These are phyloP conservation scores for Ploceus nigricollis DNA, from an alignment of 2,113 vertebrate genomes.

Conservation along the genomic window DNA sequence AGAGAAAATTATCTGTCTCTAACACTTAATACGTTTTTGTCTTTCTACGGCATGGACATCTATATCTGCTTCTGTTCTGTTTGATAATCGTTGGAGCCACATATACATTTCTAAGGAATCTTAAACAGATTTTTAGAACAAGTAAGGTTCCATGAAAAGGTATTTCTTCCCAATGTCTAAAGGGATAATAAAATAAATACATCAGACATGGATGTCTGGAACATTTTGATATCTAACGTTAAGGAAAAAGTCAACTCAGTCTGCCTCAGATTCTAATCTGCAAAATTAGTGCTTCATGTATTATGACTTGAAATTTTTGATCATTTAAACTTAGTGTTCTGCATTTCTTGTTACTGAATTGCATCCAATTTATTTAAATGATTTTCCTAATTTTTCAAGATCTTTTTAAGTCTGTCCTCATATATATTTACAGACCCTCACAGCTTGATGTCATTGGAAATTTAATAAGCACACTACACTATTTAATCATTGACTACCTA, in stretches of 20 bases:
- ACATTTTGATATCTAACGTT: neutral
- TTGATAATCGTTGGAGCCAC: neutral
- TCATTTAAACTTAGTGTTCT: neutral
- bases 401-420: conserved; percentile 18
- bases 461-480: conserved; percentile 49
- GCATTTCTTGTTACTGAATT: conserved; percentile 18
- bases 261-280: neutral
- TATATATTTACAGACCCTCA: conserved; percentile 47
- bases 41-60: neutral
- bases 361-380: conserved; percentile 35
- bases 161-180: neutral
- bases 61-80: neutral
- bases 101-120: neutral
- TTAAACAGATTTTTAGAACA: neutral
- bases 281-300: neutral
- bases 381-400: conserved; percentile 29
- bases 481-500: conserved; percentile 60
- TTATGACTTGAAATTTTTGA: neutral
- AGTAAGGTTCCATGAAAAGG: neutral
- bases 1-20: neutral
- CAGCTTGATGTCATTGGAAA: conserved; percentile 60
- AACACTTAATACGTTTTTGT: neutral
- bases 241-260: neutral
- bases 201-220: neutral
- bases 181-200: neutral